Evolutionary conservation across 2,888 invertebrate species (phyloP).

Genomic region (Lymantria monacha): DNA sequence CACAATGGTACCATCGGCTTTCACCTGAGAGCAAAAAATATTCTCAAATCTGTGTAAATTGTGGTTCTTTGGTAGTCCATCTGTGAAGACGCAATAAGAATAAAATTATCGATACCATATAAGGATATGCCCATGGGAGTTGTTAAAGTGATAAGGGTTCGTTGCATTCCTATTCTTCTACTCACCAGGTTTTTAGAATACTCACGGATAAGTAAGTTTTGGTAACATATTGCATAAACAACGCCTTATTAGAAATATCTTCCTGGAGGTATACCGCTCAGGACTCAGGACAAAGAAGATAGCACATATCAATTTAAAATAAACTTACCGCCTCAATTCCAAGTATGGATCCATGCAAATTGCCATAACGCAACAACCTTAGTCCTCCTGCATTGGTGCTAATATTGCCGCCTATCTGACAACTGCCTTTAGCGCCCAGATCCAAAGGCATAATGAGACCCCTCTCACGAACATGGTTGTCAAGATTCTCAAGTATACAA

Average conservation of each 20-base stretch:
- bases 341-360: constrained; percentile 93
- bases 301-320: neutral
- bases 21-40: constrained; percentile 79
- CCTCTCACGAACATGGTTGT: constrained; percentile 86
- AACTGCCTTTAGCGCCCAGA: constrained; percentile 97
- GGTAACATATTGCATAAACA: too few species aligned
- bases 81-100: too few species aligned
- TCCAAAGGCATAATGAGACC: constrained; percentile 97
- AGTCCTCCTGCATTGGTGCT: constrained; percentile 98
- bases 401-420: constrained; percentile 97
- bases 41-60: neutral
- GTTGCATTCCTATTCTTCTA: too few species aligned
- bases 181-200: too few species aligned
- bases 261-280: too few species aligned
- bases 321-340: constrained; percentile 95
- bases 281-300: too few species aligned
- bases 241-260: too few species aligned
- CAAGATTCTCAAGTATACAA: constrained; percentile 93
- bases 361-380: constrained; percentile 96
- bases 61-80: too few species aligned
- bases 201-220: too few species aligned
- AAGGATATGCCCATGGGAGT: too few species aligned
- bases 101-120: too few species aligned
- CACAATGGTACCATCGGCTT: constrained; percentile 92
- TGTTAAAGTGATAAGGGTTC: too few species aligned